Conservation (phyloP, 2,797 vertebrate species). For the Selene dorsalis region DNA sequence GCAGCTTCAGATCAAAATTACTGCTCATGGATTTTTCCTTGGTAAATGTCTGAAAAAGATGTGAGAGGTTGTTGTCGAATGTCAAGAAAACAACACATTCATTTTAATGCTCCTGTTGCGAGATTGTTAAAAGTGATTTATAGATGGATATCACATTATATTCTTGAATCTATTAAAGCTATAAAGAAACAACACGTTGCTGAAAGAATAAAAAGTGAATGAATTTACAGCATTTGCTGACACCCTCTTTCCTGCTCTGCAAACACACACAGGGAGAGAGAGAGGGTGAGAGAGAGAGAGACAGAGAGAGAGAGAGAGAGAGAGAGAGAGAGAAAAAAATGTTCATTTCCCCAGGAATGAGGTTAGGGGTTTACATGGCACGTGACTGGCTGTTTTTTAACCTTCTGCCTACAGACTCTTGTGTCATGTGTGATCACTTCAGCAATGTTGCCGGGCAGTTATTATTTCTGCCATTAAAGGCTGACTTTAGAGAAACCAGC, state of each 20-base stretch:
- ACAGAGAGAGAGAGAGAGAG: no score
- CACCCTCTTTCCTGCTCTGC: slow-evolving; percentile 14
- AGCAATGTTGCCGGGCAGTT: slow-evolving; percentile 74
- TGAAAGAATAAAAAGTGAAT: slow-evolving; percentile 17
- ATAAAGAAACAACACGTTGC: slow-evolving; percentile 8
- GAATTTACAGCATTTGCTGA: slow-evolving; percentile 32
- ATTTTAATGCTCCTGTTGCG: neutral
- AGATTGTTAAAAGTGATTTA: neutral
- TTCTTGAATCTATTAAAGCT: slow-evolving; percentile 3
- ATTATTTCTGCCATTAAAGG: slow-evolving; percentile 74
- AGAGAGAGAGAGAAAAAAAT: slow-evolving; percentile 19
- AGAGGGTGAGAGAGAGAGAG: no score
- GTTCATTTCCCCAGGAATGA: slow-evolving; percentile 80
- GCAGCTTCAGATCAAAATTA: slow-evolving; percentile 9
- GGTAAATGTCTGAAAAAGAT: neutral
- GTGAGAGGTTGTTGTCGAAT: neutral
- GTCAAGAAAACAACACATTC: neutral
- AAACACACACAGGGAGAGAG: neutral
- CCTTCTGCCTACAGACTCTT: slow-evolving; percentile 84
- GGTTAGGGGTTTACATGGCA: slow-evolving; percentile 80
- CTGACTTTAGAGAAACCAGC: slow-evolving; percentile 72
- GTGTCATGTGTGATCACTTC: slow-evolving; percentile 85
- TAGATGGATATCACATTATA: slow-evolving; percentile 2
- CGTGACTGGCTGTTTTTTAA: slow-evolving; percentile 82
- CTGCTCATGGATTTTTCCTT: neutral